Percentiles rank a stretch among this genome's conserved stretches.
phyloP scores from a whole-genome alignment of 1,140 invertebrate genomes.

The Batillaria attramentaria region DNA sequence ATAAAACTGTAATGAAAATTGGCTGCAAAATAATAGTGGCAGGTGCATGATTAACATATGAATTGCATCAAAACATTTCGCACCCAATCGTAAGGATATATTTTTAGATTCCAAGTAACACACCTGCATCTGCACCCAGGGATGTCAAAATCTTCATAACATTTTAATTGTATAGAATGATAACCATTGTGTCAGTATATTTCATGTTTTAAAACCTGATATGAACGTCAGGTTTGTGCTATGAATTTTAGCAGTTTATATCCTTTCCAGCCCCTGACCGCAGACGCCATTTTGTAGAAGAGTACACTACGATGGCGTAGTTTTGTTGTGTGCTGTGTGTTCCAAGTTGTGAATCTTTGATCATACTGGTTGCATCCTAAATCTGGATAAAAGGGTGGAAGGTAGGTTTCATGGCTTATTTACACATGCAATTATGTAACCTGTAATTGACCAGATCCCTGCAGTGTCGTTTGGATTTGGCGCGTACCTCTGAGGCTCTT shows the following conservation, averaged over 20 bases:
- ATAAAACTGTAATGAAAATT: neutral
- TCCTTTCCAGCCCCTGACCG: conserved; percentile 39
- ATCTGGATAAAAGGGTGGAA: neutral
- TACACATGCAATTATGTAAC: neutral
- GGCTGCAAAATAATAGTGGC: neutral
- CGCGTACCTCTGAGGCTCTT: conserved; percentile 14
- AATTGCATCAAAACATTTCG: conserved; percentile 39
- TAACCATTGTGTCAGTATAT: neutral
- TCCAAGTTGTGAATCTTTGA: conserved; percentile 6
- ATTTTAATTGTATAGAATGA: too few species aligned
- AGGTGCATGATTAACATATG: conserved; percentile 38
- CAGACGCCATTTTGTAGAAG: conserved; percentile 53
- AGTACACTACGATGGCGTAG: conserved; percentile 26
- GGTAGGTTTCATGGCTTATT: neutral
- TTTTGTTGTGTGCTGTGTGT: conserved; percentile 23
- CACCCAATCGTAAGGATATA: too few species aligned
- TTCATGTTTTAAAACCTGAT: neutral
- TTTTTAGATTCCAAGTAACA: conserved; percentile 3
- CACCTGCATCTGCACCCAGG: neutral
- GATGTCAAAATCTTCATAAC: too few species aligned
- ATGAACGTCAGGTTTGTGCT: too few species aligned
- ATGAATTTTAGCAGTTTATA: too few species aligned
- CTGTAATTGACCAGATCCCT: too few species aligned
- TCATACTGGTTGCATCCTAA: neutral
- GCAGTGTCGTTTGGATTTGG: conserved; percentile 32